phyloP scores from a whole-genome alignment of 2,888 invertebrate genomes.

The Linnaemya tessellans region DNA sequence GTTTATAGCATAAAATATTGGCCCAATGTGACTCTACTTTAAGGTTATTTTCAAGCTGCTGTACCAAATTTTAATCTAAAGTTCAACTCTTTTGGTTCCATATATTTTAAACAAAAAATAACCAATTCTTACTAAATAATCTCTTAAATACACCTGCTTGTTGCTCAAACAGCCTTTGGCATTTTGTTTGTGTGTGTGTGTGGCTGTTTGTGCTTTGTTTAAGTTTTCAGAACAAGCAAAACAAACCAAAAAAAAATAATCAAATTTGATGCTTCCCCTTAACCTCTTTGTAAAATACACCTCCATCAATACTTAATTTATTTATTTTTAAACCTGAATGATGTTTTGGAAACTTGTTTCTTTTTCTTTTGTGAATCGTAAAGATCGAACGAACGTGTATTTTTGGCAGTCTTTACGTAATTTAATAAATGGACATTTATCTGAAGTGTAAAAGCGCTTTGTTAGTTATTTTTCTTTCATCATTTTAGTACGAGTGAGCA shows the following conservation, averaged over 20 bases:
- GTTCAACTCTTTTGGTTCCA: background rate
- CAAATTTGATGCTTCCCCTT: slow-evolving; percentile 3
- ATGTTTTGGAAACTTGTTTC: background rate
- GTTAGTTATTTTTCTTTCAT: background rate
- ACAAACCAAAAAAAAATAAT: background rate
- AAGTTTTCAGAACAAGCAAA: background rate
- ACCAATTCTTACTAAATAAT: background rate
- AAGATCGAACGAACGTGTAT: slow-evolving; percentile 1
- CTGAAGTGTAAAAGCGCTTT: background rate
- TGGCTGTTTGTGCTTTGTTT: background rate
- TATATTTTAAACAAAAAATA: background rate
- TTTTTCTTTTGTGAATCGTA: slow-evolving; percentile 4
- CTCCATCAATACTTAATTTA: background rate
- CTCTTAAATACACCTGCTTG: slow-evolving; percentile 29
- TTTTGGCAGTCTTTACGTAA: slow-evolving; percentile 25
- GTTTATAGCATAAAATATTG: background rate
- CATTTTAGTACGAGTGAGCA: no score
- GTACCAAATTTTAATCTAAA: background rate
- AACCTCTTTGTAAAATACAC: slow-evolving; percentile 14
- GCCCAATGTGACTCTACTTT: background rate
- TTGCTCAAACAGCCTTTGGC: background rate
- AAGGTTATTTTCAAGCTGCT: background rate
- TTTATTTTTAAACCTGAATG: background rate
- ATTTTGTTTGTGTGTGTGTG: background rate
- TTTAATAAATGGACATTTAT: slow-evolving; percentile 22